phyloP scores from a whole-genome alignment of 1,140 invertebrate species.

The Adoxophyes honmai region DNA sequence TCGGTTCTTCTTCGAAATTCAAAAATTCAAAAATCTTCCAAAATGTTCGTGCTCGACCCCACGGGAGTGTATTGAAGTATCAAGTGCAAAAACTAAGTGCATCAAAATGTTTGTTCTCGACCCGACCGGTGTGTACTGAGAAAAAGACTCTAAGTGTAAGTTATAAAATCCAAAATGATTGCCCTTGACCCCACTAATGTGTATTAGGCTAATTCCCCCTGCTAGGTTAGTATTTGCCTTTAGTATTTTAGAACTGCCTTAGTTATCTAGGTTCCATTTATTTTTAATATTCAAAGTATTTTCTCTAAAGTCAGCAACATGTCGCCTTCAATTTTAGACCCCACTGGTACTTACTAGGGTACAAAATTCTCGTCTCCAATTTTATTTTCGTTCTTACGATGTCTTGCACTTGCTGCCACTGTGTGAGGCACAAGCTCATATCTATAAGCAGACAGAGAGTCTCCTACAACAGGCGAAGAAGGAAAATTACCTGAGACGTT shows the following conservation, averaged over 20 bases:
- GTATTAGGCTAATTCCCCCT: slow-evolving; percentile 45
- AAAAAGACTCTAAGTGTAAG: slow-evolving; percentile 30
- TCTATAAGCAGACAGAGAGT: slow-evolving; percentile 59
- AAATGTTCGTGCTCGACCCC: slow-evolving; percentile 58
- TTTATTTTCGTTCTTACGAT: slow-evolving; percentile 15
- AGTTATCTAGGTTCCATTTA: not conserved
- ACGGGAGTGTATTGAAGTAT: slow-evolving; percentile 57
- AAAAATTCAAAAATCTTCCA: slow-evolving; percentile 24
- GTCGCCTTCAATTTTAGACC: slow-evolving; percentile 48
- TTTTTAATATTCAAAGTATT: not conserved
- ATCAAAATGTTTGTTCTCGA: slow-evolving; percentile 58
- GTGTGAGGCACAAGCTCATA: slow-evolving; percentile 56
- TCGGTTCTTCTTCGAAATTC: slow-evolving; percentile 13
- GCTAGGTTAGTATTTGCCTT: not conserved
- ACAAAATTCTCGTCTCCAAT: slow-evolving; percentile 30
- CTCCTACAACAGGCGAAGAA: slow-evolving; percentile 59
- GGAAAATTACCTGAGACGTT: slow-evolving; percentile 38
- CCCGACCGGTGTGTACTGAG: slow-evolving; percentile 58
- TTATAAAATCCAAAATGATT: slow-evolving; percentile 40
- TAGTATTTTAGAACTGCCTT: too few species aligned
- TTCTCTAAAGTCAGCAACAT: slow-evolving; percentile 27
- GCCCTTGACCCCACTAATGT: slow-evolving; percentile 64
- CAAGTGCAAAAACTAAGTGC: slow-evolving; percentile 22
- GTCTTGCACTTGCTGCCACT: slow-evolving; percentile 33
- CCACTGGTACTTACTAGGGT: slow-evolving; percentile 52